Conservation (phyloP, 2,888 invertebrate species). For the Pristionchus maxplancki region DNA sequence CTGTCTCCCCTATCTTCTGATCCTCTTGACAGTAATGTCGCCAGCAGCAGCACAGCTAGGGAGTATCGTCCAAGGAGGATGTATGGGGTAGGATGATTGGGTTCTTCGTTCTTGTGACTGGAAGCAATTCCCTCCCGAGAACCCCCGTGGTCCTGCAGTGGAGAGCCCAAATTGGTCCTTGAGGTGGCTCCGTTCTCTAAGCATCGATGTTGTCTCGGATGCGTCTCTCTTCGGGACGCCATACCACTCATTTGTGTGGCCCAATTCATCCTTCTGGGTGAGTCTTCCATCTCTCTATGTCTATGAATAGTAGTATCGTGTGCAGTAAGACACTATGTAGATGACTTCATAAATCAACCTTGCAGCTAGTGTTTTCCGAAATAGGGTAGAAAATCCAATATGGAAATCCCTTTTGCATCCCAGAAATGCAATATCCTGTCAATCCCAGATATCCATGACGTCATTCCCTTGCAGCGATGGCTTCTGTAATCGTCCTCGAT, state of each 20-base stretch:
- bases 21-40: background rate
- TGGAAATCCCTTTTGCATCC: no score
- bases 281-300: background rate
- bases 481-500: slow-evolving; percentile 59
- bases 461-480: slow-evolving; percentile 54
- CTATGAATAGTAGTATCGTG: background rate
- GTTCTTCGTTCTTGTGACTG: background rate
- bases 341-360: no score
- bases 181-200: slow-evolving; percentile 61
- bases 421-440: background rate
- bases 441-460: slow-evolving; percentile 38
- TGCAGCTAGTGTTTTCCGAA: background rate
- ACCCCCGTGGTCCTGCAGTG: background rate
- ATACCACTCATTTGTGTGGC: slow-evolving; percentile 62
- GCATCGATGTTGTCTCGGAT: slow-evolving; percentile 64
- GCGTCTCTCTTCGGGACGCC: slow-evolving; percentile 61
- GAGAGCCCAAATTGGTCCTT: slow-evolving; percentile 22
- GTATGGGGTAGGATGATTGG: background rate
- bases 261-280: slow-evolving; percentile 59
- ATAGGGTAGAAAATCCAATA: no score
- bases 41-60: background rate
- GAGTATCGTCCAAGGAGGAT: background rate
- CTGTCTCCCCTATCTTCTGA: background rate
- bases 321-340: no score
- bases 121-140: background rate